Evolutionary conservation across 2,113 vertebrate species (phyloP), one percentile per base, ranked within the genome.

Genomic region (Odontophorus gujanensis): DNA sequence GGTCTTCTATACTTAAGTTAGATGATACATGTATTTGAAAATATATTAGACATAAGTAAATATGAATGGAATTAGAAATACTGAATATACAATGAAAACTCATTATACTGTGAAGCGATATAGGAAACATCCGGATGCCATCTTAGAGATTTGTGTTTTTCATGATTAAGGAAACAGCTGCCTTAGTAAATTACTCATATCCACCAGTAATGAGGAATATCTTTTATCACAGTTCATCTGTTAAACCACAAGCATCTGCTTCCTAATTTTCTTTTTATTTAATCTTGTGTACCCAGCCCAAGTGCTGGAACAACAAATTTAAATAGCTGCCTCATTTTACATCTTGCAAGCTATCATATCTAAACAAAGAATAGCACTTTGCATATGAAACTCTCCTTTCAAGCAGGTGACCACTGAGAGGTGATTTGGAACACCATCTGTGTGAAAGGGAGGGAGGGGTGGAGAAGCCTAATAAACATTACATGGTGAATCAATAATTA

Each of bases 221-320:
- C 91, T 96, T 96, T 94, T 93, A 96, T 91, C 89, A 90, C 88
- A 96, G 89, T 94, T 95, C 91, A 92, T 96, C 89, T 93, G 94
- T 90, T 97, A 97, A 97, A 66, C 90, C 91, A 92, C 90, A 96
- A 96, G 90, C 96, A 97, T 97, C 97, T 97, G 96, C 79, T 96
- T 96, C 91, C 90, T 92, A 95, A 96, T 94, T 96, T 95, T 95
- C 87, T 90, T 63, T 81, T 95, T 95, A 94, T 96, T 97, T 96
- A 95, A 94, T 93, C 87, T 93, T 93, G 80, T 95, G 59, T 91
- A 92, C 83, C 67, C 81, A 96, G 84, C 85, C 72, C 74, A 90
- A 68, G 73, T 79, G 45, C 91, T 96, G 91, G 81, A 94, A 93
- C 59, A 94, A 90, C 80, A 94, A 91, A 91, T 95, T 96, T 94